Evolutionary conservation across 2,888 invertebrate species (phyloP), one percentile per base, ranked within the genome.

Genomic region (Belgica antarctica): DNA sequence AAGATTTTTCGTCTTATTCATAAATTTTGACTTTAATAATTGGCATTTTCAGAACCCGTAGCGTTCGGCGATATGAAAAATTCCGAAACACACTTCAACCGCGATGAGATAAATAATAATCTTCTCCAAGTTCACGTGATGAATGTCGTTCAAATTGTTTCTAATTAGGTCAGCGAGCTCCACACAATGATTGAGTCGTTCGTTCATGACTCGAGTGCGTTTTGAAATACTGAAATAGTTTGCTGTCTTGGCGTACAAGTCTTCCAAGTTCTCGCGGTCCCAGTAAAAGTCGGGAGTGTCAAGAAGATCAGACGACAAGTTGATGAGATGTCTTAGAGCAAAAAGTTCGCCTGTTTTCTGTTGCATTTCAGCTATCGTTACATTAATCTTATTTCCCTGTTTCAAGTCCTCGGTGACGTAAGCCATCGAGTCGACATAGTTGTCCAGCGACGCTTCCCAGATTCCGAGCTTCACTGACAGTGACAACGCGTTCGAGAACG

Each of bases 261-360:
- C 82, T 81, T 97, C 97, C 28, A 97, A 81, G 70, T 90, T 85
- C 74, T 96, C 94, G 69, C 94, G 86, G 76, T 98, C 97, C 98
- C 98, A 98, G 81, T 98, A 98, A 81, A 96, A 96, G 81, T 98
- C 98, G 0, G 97, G 96, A 0, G 94, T 94, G 78, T 96, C 96
- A 73, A 97, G 81, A 52, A 97, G 82, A 79, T 97, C 96, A 0
- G 96, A 96, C 74, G 94, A 93, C 73, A 98, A 83, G 80, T 95
- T 98, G 69, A 98, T 88, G 19, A 89, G 84, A 80, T 96, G 96
- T 2, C 95, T 84, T 28, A 96, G 82, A 0, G 92, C 90, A 77
- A 94, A 94, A 19, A 96, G 78, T 82, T 96, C 92, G 0, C 96
- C 96, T 63, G 90, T 89, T 77, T 90, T 91, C 31, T 85, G 83